Base-by-base conservation (phyloP, 2,113 vertebrate species). In the Lathamus discolor region DNA sequence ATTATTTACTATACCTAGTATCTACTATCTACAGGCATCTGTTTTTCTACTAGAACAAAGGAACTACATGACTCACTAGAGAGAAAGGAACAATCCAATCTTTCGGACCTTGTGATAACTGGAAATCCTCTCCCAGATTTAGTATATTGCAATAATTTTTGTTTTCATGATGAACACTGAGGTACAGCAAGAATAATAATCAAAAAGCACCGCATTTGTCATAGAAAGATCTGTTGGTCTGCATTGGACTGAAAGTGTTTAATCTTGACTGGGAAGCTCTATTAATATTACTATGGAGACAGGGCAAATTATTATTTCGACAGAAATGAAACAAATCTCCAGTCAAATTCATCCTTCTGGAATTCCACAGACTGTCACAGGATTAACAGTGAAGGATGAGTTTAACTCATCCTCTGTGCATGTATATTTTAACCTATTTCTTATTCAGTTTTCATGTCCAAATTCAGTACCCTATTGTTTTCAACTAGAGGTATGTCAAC, bases 241-340 rank as follows among this genome's bases (percentile, higher is more conserved):
- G 95, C 92, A 84, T 95, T 90, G 93, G 79, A 93, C 85, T 95
- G 96, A 98, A 98, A 97, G 97, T 96, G 90, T 96, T 98, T 95
- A 61, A 73, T 97, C 96, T 98, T 98, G 96, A 97, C 97, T 98
- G 97, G 97, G 97, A 98, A 98, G 95, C 75, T 85, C 67, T 83
- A 89, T 63, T 70, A 73, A 64, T 83, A 73, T 72, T 91, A 69
- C 66, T 83, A 11, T 15, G 25, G 93, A 92, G 61, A 85, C 59
- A 73, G 75, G 72, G 54, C 57, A 92, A 88, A 83, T 54, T 59
- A 86, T 64, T 2, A 72, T 94, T 93, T 93, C 41, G 77, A 85
- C 20, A 88, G 66, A 92, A 96, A 79, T 86, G 31, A 90, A 91
- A 89, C 16, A 69, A 72, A 94, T 97, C 72, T 90, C 79, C 97